Evolutionary conservation across 2,797 vertebrate genomes (phyloP), one percentile per base, ranked within the genome.

Genomic region (Danio jaintianensis): DNA sequence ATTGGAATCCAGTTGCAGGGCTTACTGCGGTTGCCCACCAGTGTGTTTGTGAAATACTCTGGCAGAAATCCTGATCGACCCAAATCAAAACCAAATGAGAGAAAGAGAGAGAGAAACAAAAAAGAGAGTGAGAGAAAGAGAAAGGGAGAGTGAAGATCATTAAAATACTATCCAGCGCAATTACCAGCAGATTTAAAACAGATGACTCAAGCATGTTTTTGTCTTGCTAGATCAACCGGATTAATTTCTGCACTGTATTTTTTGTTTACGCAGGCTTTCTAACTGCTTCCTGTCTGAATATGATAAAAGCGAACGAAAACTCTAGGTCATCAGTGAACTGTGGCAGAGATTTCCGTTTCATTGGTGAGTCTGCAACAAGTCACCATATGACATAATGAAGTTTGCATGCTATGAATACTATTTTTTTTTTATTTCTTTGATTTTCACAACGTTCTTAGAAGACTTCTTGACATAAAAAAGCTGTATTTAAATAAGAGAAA

Each of bases 181-280:
- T 86, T 82, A 84, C 77, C 56, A 64, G 67, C 76, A 85, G 82
- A 87, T 88, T 86, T 71, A 71, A 85, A 89, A 79, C 87, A 88
- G 88, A 88, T 88, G 85, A 87, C 81, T 83, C 11, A 68, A 66
- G 78, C 77, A 79, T 82, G 80, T 78, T 82, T 84, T 80, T 76
- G 20, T 45, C 50, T 64, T 72, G 52, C 75, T 56, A 40, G 70
- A 84, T 83, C 63, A 80, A 71, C 36, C 52, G 18, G 71, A 77
- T 80, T 70, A 66, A 80, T 61, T 69, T 61, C 42, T 48, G 48
- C 7, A 38, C 75, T 7, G 38, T 8, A 4, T 56, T 58, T 36
- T 55, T 77, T 70, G 36, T 75, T 58, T 61, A 61, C 29, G 68
- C 55, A 58, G 55, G 45, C 55, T 68, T 67, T 67, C 16, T 61